Evolutionary conservation across 2,888 invertebrate genomes (phyloP).

Genomic region (Smittia sp.): DNA sequence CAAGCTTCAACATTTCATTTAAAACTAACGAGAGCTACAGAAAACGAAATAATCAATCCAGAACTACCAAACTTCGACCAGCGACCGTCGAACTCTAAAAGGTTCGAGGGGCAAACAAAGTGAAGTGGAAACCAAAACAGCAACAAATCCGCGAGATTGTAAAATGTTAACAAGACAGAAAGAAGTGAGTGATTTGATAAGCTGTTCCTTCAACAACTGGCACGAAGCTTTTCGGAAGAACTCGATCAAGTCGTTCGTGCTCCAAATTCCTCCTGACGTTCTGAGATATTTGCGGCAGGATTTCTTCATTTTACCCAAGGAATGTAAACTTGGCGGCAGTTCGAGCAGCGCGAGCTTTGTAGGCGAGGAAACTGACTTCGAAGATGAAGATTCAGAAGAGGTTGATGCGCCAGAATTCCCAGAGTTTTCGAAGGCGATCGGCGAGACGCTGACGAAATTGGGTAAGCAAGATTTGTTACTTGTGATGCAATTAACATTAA

Average conservation of each 20-base stretch:
- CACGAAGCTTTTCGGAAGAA: constrained; percentile 43
- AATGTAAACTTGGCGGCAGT: constrained; percentile 42
- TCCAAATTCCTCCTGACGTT: constrained; percentile 43
- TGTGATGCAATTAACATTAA: not conserved
- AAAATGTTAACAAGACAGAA: not conserved
- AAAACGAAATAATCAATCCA: not conserved
- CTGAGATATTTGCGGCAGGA: constrained; percentile 44
- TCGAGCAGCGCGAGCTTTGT: not conserved
- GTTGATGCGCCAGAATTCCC: constrained; percentile 43
- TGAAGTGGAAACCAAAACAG: not conserved
- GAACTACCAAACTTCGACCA: not conserved
- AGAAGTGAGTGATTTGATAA: not conserved
- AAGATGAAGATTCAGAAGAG: constrained; percentile 42
- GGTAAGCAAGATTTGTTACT: not conserved
- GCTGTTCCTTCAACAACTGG: constrained; percentile 43
- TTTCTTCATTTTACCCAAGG: constrained; percentile 44
- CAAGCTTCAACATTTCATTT: not conserved
- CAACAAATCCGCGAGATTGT: not conserved
- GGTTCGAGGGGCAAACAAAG: not conserved
- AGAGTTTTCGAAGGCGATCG: constrained; percentile 43
- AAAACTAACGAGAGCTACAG: not conserved
- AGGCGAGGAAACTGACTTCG: constrained; percentile 37
- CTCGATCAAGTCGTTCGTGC: constrained; percentile 41
- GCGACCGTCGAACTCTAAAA: not conserved
- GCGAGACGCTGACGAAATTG: constrained; percentile 36